Evolutionary conservation across 2,113 vertebrate genomes (phyloP).

Genomic region (Apistogramma diplotaenia): DNA sequence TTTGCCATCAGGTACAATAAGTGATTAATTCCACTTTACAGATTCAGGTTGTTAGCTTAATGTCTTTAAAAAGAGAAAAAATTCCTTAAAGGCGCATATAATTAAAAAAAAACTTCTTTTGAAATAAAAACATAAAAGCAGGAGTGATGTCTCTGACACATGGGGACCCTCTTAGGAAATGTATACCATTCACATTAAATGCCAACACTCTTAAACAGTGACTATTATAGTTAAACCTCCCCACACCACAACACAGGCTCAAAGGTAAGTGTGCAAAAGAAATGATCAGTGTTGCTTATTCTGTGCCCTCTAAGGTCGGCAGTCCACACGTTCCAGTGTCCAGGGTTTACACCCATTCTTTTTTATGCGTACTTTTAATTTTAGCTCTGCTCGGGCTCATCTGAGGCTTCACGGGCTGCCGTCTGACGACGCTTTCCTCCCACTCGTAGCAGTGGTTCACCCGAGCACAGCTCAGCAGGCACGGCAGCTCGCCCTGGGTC

Average conservation of each 20-base stretch:
- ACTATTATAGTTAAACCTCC: background rate
- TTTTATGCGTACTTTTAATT: conserved; percentile 6
- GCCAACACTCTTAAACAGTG: conserved; percentile 24
- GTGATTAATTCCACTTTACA: background rate
- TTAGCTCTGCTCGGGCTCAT: conserved; percentile 17
- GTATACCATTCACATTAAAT: conserved; percentile 17
- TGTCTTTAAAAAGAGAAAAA: background rate
- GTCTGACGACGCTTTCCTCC: conserved; percentile 65
- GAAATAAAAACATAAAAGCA: conserved; percentile 30
- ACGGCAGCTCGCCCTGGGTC: conserved; percentile 77
- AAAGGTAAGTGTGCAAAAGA: conserved; percentile 29
- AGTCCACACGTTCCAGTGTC: background rate
- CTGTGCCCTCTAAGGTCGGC: background rate
- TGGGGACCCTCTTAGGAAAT: conserved; percentile 1
- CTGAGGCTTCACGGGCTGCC: background rate
- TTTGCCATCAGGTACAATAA: background rate
- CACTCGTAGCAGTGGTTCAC: conserved; percentile 90
- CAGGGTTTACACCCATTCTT: conserved; percentile 36
- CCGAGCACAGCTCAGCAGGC: conserved; percentile 76
- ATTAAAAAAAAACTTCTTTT: conserved; percentile 5
- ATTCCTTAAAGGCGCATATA: background rate
- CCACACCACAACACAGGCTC: conserved; percentile 3
- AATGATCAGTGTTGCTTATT: background rate
- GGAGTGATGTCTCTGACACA: background rate
- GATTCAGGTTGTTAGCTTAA: background rate